Percentiles rank a stretch among this genome's conserved stretches.
Conservation (phyloP, 1,140 invertebrate species). For the Branchinecta lindahli region DNA sequence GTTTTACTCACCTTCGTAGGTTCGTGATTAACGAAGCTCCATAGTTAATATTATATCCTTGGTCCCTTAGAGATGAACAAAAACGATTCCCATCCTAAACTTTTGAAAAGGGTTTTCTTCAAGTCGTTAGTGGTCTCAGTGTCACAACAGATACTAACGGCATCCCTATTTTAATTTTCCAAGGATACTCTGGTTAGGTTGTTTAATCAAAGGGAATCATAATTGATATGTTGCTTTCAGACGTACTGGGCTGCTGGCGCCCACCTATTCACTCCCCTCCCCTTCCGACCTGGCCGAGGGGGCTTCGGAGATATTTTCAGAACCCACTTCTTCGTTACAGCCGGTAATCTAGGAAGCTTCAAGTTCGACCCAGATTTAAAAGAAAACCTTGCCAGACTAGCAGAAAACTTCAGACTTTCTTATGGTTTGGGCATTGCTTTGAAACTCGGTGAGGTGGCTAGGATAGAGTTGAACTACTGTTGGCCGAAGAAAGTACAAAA, state of each 20-base stretch:
- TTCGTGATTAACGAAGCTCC: too few species aligned
- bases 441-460: conserved; percentile 52
- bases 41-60: too few species aligned
- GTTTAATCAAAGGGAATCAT: too few species aligned
- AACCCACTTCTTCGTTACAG: conserved; percentile 67
- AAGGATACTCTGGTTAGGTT: too few species aligned
- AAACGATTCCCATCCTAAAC: too few species aligned
- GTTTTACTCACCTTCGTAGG: too few species aligned
- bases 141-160: too few species aligned
- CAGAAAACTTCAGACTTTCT: conserved; percentile 36
- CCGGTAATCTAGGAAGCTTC: conserved; percentile 52
- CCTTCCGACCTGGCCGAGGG: conserved; percentile 55
- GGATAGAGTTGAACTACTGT: conserved; percentile 74
- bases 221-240: conserved; percentile 27
- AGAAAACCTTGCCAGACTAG: conserved; percentile 26
- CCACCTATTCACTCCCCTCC: conserved; percentile 68
- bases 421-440: conserved; percentile 59
- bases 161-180: too few species aligned
- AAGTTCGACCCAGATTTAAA: conserved; percentile 29
- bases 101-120: too few species aligned
- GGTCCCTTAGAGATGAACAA: too few species aligned
- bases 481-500: conserved; percentile 41
- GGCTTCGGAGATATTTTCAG: conserved; percentile 62
- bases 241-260: conserved; percentile 62
- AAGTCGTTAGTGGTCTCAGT: too few species aligned